A percentile compares a stretch with the other conserved stretches of the same genome.
Evolutionary conservation across 2,797 vertebrate genomes (phyloP).

Genomic region (Phrynocephalus vlangalii): DNA sequence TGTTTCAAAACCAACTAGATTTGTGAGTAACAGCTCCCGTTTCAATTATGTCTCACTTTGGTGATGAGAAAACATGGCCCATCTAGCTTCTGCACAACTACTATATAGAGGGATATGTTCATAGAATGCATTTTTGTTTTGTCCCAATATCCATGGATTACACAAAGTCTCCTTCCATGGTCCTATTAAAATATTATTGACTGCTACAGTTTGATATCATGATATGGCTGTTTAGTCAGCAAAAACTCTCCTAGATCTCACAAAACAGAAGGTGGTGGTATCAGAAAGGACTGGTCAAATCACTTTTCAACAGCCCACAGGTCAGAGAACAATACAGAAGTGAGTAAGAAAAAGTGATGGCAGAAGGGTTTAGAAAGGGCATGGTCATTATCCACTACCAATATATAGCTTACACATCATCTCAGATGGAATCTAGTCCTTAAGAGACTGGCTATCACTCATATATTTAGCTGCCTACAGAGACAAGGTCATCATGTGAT

Average conservation of each 20-base stretch:
- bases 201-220: neutral
- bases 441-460: neutral
- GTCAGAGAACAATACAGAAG: neutral
- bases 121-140: neutral
- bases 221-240: neutral
- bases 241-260: neutral
- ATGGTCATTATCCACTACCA: neutral
- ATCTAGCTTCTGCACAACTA: neutral
- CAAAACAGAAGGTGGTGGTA: neutral
- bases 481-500: neutral
- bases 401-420: neutral
- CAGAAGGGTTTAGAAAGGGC: too few species aligned
- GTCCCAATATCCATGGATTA: neutral
- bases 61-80: neutral
- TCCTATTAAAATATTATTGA: neutral
- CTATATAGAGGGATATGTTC: neutral
- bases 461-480: neutral
- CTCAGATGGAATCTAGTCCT: neutral
- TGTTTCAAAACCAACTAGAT: neutral
- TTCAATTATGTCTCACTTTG: neutral
- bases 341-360: neutral
- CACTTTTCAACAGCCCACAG: neutral
- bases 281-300: too few species aligned
- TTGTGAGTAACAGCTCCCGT: neutral
- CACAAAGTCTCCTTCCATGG: neutral